These are phyloP conservation scores for Cryptomyrus ogoouensis DNA, from an alignment of 2,113 vertebrate genomes.

Conservation along the genomic window DNA sequence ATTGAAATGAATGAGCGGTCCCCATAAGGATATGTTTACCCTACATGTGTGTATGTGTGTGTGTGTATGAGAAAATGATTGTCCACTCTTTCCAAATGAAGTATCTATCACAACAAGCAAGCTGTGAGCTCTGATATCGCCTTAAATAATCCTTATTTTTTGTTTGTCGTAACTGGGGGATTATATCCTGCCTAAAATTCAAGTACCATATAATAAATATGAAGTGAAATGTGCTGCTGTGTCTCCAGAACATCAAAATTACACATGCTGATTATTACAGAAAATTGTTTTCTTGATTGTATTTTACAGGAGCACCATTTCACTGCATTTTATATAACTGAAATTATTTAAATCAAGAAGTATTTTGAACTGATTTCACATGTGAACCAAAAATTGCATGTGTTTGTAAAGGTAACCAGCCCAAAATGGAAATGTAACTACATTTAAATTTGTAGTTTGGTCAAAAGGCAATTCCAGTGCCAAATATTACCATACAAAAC, in stretches of 20 bases:
- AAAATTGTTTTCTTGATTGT: neutral
- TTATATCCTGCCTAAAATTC: constrained; percentile 83
- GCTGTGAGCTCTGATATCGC: constrained; percentile 98
- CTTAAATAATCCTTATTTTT: constrained; percentile 97
- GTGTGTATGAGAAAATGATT: constrained; percentile 20
- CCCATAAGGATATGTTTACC: too few relatives aligned
- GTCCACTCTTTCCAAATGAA: constrained; percentile 45
- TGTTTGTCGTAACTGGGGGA: constrained; percentile 84
- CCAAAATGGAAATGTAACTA: neutral
- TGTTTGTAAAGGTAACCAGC: neutral
- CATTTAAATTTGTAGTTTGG: neutral
- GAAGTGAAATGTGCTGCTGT: constrained; percentile 77
- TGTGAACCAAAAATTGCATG: neutral
- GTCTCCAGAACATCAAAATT: neutral
- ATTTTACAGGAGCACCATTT: neutral
- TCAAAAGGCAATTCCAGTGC: neutral
- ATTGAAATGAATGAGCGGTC: too few relatives aligned
- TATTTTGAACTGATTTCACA: neutral
- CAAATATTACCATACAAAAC: neutral
- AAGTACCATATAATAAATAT: constrained; percentile 79
- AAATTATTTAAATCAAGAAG: neutral
- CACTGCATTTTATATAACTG: neutral
- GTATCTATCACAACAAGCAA: constrained; percentile 58
- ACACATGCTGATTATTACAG: neutral
- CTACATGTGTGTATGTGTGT: too few relatives aligned